Evolutionary conservation across 2,888 invertebrate genomes (phyloP).

Genomic region (Himalopsyche kuldschensis): DNA sequence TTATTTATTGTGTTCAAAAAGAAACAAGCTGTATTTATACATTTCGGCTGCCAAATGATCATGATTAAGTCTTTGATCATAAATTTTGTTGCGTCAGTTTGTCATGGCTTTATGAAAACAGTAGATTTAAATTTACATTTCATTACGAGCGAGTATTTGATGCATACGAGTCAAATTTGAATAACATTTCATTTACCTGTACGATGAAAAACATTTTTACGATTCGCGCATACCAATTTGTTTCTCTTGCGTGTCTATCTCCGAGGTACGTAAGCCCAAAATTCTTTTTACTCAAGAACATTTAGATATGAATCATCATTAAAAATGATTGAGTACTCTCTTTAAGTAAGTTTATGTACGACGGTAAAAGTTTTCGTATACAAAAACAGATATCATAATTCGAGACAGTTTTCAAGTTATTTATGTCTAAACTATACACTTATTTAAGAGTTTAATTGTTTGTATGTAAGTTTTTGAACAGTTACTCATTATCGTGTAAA

Average conservation of each 20-base stretch:
- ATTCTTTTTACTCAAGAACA: not conserved
- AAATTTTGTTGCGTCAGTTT: not conserved
- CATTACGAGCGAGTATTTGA: not conserved
- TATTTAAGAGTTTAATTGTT: not conserved
- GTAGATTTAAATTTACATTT: slow-evolving; percentile 15
- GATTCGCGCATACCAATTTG: not conserved
- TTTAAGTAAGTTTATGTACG: not conserved
- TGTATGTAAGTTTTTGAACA: not conserved
- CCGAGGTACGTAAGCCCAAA: not conserved
- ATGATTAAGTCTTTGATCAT: too few species aligned
- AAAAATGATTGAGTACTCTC: slow-evolving; percentile 2
- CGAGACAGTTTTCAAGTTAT: not conserved
- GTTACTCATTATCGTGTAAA: too few species aligned
- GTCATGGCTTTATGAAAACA: not conserved
- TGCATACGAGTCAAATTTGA: not conserved
- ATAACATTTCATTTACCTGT: slow-evolving; percentile 1
- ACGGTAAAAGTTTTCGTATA: not conserved
- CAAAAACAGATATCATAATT: not conserved
- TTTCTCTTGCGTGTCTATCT: not conserved
- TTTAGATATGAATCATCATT: not conserved
- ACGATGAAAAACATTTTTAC: not conserved
- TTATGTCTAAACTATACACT: not conserved
- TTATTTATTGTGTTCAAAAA: too few species aligned
- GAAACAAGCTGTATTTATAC: too few species aligned
- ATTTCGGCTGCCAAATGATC: too few species aligned